These are phyloP conservation scores for Torymus tubicola DNA, from an alignment of 2,888 invertebrate species.

Conservation along the genomic window DNA sequence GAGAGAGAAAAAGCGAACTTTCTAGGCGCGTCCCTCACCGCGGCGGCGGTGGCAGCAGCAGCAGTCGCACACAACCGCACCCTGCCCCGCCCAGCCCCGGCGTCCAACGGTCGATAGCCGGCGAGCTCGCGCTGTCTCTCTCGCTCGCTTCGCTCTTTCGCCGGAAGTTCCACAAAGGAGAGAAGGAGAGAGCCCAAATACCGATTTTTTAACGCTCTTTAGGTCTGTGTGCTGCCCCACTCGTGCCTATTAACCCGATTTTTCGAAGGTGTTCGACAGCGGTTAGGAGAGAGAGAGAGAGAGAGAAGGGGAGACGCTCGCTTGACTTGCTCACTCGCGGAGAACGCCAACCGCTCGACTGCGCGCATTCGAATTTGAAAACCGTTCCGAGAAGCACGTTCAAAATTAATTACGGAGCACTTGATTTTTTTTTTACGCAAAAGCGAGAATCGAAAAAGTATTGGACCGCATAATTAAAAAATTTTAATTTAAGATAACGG, in stretches of 20 bases:
- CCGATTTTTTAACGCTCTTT: conserved; percentile 24
- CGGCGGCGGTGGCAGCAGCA: background rate
- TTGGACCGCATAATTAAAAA: too few relatives aligned
- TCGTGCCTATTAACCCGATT: conserved; percentile 19
- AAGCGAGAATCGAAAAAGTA: too few relatives aligned
- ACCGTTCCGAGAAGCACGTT: too few relatives aligned
- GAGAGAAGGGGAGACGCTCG: background rate
- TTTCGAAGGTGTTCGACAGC: background rate
- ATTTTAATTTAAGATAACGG: too few relatives aligned
- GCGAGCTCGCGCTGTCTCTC: conserved; percentile 38
- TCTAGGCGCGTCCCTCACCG: conserved; percentile 64
- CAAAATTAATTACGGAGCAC: too few relatives aligned
- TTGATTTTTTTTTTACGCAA: too few relatives aligned
- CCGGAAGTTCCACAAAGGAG: conserved; percentile 49
- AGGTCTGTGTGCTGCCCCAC: conserved; percentile 1
- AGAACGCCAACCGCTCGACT: too few relatives aligned
- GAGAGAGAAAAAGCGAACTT: conserved; percentile 56
- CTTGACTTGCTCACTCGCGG: background rate
- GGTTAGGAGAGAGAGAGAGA: too few relatives aligned
- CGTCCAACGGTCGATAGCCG: conserved; percentile 70
- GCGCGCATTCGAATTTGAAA: too few relatives aligned
- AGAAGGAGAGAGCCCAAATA: background rate
- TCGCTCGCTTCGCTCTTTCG: conserved; percentile 14
- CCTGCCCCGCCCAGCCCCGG: conserved; percentile 75
- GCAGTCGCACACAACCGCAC: conserved; percentile 68